Conservation (phyloP, 2,113 vertebrate species). For the Stigmatopora nigra region DNA sequence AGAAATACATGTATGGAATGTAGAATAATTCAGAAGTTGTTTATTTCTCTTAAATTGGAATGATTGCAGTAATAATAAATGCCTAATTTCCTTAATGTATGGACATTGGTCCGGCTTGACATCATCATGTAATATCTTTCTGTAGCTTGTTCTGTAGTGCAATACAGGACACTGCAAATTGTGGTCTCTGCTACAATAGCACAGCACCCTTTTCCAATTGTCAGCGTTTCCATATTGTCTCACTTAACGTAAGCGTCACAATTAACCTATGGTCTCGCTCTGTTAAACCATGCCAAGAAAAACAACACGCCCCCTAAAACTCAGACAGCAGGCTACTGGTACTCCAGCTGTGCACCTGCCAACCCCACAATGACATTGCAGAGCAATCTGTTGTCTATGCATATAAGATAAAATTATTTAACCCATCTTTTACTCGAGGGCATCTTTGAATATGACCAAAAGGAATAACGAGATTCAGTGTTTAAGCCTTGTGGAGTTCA, state of each 20-base stretch:
- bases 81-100: too few species aligned
- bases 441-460: slow-evolving; percentile 66
- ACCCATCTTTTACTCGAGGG: slow-evolving; percentile 50
- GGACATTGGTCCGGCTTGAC: too few species aligned
- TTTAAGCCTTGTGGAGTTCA: slow-evolving; percentile 72
- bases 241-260: slow-evolving; percentile 37
- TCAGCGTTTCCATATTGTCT: slow-evolving; percentile 31
- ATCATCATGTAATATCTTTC: too few species aligned
- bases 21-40: too few species aligned
- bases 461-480: slow-evolving; percentile 63
- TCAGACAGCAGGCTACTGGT: slow-evolving; percentile 28
- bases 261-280: slow-evolving; percentile 43
- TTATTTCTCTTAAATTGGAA: too few species aligned
- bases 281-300: slow-evolving; percentile 27
- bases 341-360: slow-evolving; percentile 27
- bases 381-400: background rate
- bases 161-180: background rate
- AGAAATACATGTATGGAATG: too few species aligned
- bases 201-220: slow-evolving; percentile 38
- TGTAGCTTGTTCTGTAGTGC: too few species aligned
- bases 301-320: slow-evolving; percentile 40
- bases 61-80: too few species aligned
- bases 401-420: slow-evolving; percentile 36
- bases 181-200: slow-evolving; percentile 5
- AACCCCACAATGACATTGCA: slow-evolving; percentile 18